Base-by-base conservation (phyloP, 2,888 invertebrate species). In the Melipona bicolor region DNA sequence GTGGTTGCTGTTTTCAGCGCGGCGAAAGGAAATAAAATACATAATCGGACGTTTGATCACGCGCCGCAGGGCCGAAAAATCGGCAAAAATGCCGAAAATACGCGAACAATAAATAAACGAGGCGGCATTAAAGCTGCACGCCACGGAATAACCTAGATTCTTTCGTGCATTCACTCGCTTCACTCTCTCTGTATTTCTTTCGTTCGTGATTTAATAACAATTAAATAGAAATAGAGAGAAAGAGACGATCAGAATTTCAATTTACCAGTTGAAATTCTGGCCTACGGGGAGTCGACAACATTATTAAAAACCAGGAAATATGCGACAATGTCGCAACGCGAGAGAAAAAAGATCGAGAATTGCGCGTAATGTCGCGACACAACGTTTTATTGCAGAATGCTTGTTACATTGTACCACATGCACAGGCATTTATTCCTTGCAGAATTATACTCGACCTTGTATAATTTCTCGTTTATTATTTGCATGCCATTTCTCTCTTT, bases 141-240 rank as follows among this genome's bases (percentile, higher is more conserved):
- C 77, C 77, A 77, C 83, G 84, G 79, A 79, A 73, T 84, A 79
- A 84, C 84, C 79, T 83, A 84, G 79, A 84, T 84, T 84, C 84
- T 70, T 79, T 52, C 50, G 61, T 73, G 65, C 69, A 36, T 82
- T 70, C 77, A 61, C 67, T 43, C n/a, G 67, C 32, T 50, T 32
- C n/a, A 54, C 32, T 50, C 21, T 49, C n/a, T 27, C 49, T 69
- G 52, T 64, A 52, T 73, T 76, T 76, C 84, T 73, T 76, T 75
- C 75, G 75, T 36, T 65, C 54, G 77, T 59, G 83, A 84, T 79
- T 84, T 84, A 84, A 76, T 83, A 79, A 84, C 54, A 83, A 76
- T 50, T 75, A 70, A 82, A 83, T 65, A 73, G 73, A 76, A 17
- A 54, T 24, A 21, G 19, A 59, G 49, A 52, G 24, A 61, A 2